A percentile compares a stretch with the other conserved stretches of the same genome.
Evolutionary conservation across 2,888 invertebrate genomes (phyloP).

Genomic region (Drosophila dives): DNA sequence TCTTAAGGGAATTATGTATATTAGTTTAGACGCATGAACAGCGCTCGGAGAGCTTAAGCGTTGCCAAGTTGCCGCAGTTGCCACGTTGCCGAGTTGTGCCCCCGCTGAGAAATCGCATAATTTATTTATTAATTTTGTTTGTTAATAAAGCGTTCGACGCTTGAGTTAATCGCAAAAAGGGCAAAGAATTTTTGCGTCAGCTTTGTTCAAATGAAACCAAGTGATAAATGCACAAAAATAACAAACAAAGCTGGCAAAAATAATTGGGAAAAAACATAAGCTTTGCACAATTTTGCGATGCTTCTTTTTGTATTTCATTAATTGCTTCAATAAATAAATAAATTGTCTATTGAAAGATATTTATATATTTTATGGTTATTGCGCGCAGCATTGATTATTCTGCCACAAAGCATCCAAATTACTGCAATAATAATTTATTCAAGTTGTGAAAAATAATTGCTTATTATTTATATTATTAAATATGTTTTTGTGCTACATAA

Average conservation of each 20-base stretch:
- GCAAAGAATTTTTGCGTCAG: conserved; percentile 1
- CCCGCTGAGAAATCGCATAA: conserved; percentile 45
- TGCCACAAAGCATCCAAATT: neutral
- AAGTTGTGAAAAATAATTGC: neutral
- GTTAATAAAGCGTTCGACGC: conserved; percentile 50
- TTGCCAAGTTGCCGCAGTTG: neutral
- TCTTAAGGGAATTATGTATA: conserved; percentile 75
- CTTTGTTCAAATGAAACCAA: conserved; percentile 1
- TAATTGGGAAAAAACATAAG: neutral
- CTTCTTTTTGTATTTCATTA: neutral
- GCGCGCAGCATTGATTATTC: neutral
- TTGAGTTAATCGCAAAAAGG: conserved; percentile 15
- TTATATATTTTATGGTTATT: neutral
- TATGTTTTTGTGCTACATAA: neutral
- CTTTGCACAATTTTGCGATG: neutral
- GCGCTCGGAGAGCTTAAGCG: conserved; percentile 24
- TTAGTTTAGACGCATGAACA: conserved; percentile 51
- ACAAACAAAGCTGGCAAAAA: neutral
- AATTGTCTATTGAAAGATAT: neutral
- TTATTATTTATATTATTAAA: neutral
- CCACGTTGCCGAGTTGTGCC: neutral
- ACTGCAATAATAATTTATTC: neutral
- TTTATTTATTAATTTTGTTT: conserved; percentile 77
- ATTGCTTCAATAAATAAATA: neutral
- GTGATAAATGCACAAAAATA: neutral